Conservation (phyloP, 2,888 invertebrate genomes). For the Caenorhabditis sinica region DNA sequence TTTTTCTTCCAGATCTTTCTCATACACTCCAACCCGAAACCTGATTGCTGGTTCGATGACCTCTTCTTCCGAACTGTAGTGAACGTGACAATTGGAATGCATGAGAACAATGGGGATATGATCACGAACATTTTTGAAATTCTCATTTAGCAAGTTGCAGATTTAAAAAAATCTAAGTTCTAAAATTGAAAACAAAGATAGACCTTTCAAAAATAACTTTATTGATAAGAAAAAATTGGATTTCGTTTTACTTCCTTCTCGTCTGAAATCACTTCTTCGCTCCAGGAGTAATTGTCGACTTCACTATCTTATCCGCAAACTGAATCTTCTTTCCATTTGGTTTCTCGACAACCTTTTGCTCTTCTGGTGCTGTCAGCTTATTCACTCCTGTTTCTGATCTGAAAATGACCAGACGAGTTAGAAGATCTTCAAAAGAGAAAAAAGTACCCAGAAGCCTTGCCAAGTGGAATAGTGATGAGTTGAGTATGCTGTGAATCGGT, state of each 20-base stretch:
- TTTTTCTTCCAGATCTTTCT: slow-evolving; percentile 3
- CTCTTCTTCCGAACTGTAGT: background rate
- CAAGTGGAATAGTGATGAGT: slow-evolving; percentile 44
- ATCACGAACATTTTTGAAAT: slow-evolving; percentile 28
- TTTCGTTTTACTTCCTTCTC: too few species aligned
- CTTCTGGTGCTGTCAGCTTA: slow-evolving; percentile 35
- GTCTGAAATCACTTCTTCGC: slow-evolving; percentile 19
- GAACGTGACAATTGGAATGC: slow-evolving; percentile 12
- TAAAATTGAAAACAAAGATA: too few species aligned
- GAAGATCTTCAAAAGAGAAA: background rate
- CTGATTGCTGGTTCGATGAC: slow-evolving; percentile 9
- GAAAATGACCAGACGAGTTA: background rate
- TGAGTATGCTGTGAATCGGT: slow-evolving; percentile 57
- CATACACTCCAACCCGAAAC: background rate
- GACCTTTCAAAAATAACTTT: background rate
- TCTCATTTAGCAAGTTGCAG: too few species aligned
- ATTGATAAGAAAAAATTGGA: background rate
- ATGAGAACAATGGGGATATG: slow-evolving; percentile 4
- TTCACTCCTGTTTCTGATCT: slow-evolving; percentile 26
- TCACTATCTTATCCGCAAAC: slow-evolving; percentile 49
- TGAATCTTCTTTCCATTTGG: slow-evolving; percentile 43
- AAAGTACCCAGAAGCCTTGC: slow-evolving; percentile 50
- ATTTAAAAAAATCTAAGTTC: too few species aligned
- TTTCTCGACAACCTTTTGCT: slow-evolving; percentile 42
- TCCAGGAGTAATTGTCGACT: slow-evolving; percentile 35